A percentile compares a stretch with the other conserved stretches of the same genome.
Conservation (phyloP, 1,140 invertebrate genomes). For the Metopolophium dirhodum region DNA sequence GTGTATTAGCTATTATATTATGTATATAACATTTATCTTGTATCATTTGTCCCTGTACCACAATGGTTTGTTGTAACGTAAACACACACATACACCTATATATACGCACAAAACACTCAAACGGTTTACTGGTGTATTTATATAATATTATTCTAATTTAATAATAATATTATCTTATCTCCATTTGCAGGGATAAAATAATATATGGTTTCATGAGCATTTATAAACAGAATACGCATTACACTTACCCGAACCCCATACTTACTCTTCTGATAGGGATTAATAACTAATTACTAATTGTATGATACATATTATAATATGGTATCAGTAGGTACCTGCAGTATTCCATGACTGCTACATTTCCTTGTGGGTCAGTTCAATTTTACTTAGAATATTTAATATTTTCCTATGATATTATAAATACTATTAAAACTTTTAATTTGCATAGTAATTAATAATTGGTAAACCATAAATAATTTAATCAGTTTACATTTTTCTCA, state of each 20-base stretch:
- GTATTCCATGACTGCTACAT: too few relatives aligned
- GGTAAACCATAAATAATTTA: too few relatives aligned
- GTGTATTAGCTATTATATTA: not conserved
- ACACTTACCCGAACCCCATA: not conserved
- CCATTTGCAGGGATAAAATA: not conserved
- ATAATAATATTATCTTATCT: not conserved
- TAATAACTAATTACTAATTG: too few relatives aligned
- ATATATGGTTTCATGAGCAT: not conserved
- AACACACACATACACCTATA: not conserved
- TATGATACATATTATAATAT: too few relatives aligned
- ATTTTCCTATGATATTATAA: too few relatives aligned
- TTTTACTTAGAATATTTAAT: too few relatives aligned
- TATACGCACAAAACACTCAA: not conserved
- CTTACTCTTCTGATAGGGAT: too few relatives aligned
- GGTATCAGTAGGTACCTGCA: too few relatives aligned
- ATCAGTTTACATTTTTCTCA: too few relatives aligned
- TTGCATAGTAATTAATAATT: too few relatives aligned
- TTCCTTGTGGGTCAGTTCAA: too few relatives aligned
- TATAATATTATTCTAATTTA: not conserved
- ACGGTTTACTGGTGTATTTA: not conserved
- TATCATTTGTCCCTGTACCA: not conserved
- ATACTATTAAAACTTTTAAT: too few relatives aligned
- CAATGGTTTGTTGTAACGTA: not conserved
- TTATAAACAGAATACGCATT: not conserved
- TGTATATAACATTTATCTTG: not conserved